Conservation (phyloP, 2,797 vertebrate species). For the Gymnocypris eckloni region DNA sequence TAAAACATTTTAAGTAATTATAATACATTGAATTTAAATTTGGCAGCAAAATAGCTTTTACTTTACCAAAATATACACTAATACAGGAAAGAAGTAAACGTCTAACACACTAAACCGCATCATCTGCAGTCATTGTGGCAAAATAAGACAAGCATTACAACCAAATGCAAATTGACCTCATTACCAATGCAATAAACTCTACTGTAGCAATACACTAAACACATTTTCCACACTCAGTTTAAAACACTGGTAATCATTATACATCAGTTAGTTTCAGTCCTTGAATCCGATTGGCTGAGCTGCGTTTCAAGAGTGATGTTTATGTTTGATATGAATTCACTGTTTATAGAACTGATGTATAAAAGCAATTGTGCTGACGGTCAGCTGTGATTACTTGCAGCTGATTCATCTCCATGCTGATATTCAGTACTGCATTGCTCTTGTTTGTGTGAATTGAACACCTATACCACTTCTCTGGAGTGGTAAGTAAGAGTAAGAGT, state of each 20-base stretch:
- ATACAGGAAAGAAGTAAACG: conserved; percentile 49
- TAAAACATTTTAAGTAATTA: background rate
- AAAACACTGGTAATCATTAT: background rate
- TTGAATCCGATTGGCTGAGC: background rate
- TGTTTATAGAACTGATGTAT: background rate
- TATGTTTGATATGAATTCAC: background rate
- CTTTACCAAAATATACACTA: background rate
- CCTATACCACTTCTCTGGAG: background rate
- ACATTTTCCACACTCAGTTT: background rate
- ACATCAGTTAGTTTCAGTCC: background rate
- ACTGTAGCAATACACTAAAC: background rate
- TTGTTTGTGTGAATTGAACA: background rate
- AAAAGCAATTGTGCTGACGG: background rate
- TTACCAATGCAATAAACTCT: background rate
- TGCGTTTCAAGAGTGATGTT: background rate
- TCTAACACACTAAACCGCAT: conserved; percentile 2
- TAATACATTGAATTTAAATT: background rate
- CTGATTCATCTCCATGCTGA: background rate
- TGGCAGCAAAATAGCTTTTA: background rate
- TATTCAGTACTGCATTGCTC: background rate
- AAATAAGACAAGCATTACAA: background rate
- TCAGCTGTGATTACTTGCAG: background rate
- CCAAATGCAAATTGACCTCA: background rate
- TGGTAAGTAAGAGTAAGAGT: background rate
- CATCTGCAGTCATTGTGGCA: background rate